phyloP scores from a whole-genome alignment of 2,888 invertebrate species.

The Eupithecia abbreviata region DNA sequence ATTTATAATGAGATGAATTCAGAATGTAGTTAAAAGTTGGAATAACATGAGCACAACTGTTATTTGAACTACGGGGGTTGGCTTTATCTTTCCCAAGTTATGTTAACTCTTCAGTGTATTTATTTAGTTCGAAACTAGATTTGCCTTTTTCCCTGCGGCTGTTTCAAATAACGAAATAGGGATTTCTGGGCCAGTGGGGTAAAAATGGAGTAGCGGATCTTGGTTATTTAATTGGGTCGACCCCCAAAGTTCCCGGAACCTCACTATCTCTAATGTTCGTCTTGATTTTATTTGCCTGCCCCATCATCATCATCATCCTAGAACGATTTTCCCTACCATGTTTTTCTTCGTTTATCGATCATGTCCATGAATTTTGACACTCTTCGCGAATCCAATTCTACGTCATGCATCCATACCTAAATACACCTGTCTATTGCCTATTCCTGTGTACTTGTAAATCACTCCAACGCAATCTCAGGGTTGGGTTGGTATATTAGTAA shows the following conservation, averaged over 20 bases:
- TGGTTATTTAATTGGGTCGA: not conserved
- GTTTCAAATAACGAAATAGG: constrained; percentile 23
- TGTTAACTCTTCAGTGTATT: not conserved
- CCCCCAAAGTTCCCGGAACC: not conserved
- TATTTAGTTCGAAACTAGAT: constrained; percentile 25
- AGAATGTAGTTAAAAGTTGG: not conserved
- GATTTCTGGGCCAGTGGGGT: constrained; percentile 8
- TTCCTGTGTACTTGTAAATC: not conserved
- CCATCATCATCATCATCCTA: not conserved
- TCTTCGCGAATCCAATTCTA: not conserved
- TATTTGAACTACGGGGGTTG: not conserved
- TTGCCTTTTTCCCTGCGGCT: constrained; percentile 21
- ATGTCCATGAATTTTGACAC: not conserved
- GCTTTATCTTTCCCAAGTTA: constrained; percentile 10
- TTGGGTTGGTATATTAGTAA: too few species aligned
- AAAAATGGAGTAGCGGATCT: not conserved
- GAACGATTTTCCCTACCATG: not conserved
- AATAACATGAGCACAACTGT: constrained; percentile 10
- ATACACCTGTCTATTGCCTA: not conserved
- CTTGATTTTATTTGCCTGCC: not conserved
- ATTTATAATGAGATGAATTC: constrained; percentile 1
- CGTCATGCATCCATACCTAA: not conserved
- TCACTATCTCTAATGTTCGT: not conserved
- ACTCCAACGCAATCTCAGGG: not conserved
- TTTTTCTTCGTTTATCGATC: too few species aligned